Percentiles rank a stretch among this genome's conserved stretches.
Evolutionary conservation across 2,888 invertebrate genomes (phyloP).

Genomic region (Drosophila paranaensis): DNA sequence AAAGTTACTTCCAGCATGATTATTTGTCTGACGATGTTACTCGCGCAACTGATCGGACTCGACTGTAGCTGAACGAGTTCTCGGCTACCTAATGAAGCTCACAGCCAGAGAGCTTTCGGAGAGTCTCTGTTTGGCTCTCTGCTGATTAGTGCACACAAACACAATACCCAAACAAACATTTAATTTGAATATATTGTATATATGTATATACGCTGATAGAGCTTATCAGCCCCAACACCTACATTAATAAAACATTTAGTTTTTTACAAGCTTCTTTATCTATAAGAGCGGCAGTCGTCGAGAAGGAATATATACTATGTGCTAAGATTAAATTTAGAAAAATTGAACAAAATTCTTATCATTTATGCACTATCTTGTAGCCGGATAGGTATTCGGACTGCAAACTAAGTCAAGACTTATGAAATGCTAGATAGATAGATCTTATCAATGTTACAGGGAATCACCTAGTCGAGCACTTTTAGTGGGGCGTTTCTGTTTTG

Average conservation of each 20-base stretch:
- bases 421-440: background rate
- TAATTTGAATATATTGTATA: background rate
- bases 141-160: constrained; percentile 12
- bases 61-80: constrained; percentile 19
- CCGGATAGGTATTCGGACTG: background rate
- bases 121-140: constrained; percentile 8
- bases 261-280: background rate
- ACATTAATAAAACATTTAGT: background rate
- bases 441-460: background rate
- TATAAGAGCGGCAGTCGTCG: background rate
- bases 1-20: constrained; percentile 57
- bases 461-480: background rate
- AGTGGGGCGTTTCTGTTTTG: background rate
- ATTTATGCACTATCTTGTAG: background rate
- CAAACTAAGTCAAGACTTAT: background rate
- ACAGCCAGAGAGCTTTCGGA: constrained; percentile 1
- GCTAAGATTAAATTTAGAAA: background rate
- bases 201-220: constrained; percentile 7
- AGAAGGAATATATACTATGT: background rate
- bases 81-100: background rate
- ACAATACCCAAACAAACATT: background rate
- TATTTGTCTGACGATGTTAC: background rate
- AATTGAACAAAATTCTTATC: background rate
- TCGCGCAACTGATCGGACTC: background rate
- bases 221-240: constrained; percentile 6